Evolutionary conservation across 2,797 vertebrate species (phyloP).

Genomic region (Echiichthys vipera): DNA sequence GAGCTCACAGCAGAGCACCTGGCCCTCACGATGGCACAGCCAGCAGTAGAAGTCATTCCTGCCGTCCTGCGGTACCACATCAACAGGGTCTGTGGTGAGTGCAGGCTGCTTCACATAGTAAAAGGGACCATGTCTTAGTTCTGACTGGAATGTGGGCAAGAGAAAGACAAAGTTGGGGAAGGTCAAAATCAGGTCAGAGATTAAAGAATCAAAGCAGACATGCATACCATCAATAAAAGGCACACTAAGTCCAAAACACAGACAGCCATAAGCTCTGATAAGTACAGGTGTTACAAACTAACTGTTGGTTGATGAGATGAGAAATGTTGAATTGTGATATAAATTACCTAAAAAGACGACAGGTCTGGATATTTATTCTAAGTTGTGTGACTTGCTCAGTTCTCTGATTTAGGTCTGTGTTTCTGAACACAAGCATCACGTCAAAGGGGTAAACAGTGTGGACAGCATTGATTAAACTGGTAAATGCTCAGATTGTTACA

Average conservation of each 20-base stretch:
- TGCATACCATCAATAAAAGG: slow-evolving; percentile 47
- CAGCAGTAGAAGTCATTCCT: slow-evolving; percentile 99
- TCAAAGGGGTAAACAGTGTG: slow-evolving; percentile 8
- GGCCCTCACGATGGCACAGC: slow-evolving; percentile 98
- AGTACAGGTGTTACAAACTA: not conserved
- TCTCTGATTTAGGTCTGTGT: slow-evolving; percentile 15
- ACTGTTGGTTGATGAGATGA: not conserved
- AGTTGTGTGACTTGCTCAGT: not conserved
- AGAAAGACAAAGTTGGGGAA: slow-evolving; percentile 89
- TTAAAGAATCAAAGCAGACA: slow-evolving; percentile 72
- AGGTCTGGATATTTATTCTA: not conserved
- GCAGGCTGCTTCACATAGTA: slow-evolving; percentile 97
- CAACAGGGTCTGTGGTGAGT: slow-evolving; percentile 97
- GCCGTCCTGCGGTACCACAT: slow-evolving; percentile 99
- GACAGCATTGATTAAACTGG: not conserved
- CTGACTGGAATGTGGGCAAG: slow-evolving; percentile 99
- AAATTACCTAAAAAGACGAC: not conserved
- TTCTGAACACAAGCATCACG: slow-evolving; percentile 15
- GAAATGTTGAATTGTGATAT: not conserved
- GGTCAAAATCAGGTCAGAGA: slow-evolving; percentile 88
- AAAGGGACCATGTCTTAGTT: slow-evolving; percentile 99
- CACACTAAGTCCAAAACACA: slow-evolving; percentile 28
- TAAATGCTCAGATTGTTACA: slow-evolving; percentile 8
- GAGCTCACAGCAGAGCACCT: slow-evolving; percentile 99
- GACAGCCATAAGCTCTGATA: slow-evolving; percentile 5